Evolutionary conservation across 53 echinoderm and acorn worm species (phyloP).

Genomic region (Antedon mediterranea): DNA sequence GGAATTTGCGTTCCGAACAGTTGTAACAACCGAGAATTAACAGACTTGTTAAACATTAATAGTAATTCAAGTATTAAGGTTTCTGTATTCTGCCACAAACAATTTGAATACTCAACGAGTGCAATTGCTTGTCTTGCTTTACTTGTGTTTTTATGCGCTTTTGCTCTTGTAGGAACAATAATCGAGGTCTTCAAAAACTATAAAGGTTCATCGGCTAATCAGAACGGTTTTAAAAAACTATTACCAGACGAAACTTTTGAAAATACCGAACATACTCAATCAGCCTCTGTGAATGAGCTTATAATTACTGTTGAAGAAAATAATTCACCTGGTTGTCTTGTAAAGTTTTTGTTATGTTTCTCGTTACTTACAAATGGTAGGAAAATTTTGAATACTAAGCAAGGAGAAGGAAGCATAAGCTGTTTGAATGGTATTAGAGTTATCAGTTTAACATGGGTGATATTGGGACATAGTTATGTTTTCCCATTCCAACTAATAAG

Average conservation of each 20-base stretch:
- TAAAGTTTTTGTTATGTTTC: constrained; percentile 56
- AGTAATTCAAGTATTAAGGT: not conserved
- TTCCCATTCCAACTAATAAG: not conserved
- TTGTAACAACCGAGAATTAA: constrained; percentile 19
- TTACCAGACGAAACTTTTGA: no score
- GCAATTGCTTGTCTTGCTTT: no score
- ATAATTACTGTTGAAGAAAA: no score
- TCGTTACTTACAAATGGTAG: constrained; percentile 60
- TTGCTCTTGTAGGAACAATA: no score
- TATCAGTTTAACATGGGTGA: constrained; percentile 87
- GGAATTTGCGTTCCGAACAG: constrained; percentile 27
- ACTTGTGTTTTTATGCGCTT: no score
- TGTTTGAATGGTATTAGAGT: constrained; percentile 73
- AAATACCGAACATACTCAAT: no score
- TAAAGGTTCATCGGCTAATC: no score
- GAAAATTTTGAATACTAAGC: constrained; percentile 48
- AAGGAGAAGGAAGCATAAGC: constrained; percentile 36
- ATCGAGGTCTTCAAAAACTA: no score
- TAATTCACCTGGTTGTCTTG: no score
- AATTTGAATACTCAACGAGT: not conserved
- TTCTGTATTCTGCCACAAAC: not conserved
- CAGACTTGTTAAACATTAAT: not conserved
- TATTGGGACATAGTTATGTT: constrained; percentile 45
- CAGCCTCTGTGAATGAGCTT: no score
- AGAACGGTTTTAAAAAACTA: no score